Evolutionary conservation across 2,113 vertebrate genomes (phyloP), one percentile per base, ranked within the genome.

Genomic region (Toxostoma redivivum): DNA sequence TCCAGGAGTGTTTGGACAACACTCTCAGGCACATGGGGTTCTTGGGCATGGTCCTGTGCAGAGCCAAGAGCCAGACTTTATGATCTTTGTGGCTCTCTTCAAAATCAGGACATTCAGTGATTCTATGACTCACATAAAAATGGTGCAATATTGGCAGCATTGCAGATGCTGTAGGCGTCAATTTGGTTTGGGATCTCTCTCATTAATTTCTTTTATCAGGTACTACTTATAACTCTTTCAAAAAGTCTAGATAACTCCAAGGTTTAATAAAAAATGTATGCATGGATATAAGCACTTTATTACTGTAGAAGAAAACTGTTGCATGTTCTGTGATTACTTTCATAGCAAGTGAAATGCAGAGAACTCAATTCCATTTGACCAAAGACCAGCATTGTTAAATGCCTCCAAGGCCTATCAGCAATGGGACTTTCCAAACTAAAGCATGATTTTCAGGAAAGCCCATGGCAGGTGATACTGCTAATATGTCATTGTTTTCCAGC

Each of bases 141-240:
- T 25, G 2, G 25, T 35, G 33, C 31, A 20, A 8, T 28, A 51
- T 27, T 30, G 15, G 9, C 12, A 42, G 10, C 35, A 64, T 7
- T 54, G 15, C 16, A 70, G 42, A n/a, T 73, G 47, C 9, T 81
- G 1, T 48, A 78, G 18, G 6, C 8, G 67, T 65, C 0, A 1
- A 37, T 86, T 60, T 74, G 22, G 12, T 28, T 81, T 67, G 53
- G 53, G 53, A 62, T 56, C 10, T 28, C 3, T 51, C 23, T 42
- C 45, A n/a, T 62, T 94, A 72, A 66, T 86, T 81, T 67, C 17
- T 86, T 12, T 69, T 51, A 48, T 20, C 28, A 44, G 4, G 8
- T 69, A 14, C 86, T 94, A 76, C 21, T 45, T 67, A 51, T 21
- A 84, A 78, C 27, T 58, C 37, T 95, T 97, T 91, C 19, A 90